These are phyloP conservation scores for Chiloscyllium plagiosum DNA, from an alignment of 2,113 vertebrate genomes.

Conservation along the genomic window DNA sequence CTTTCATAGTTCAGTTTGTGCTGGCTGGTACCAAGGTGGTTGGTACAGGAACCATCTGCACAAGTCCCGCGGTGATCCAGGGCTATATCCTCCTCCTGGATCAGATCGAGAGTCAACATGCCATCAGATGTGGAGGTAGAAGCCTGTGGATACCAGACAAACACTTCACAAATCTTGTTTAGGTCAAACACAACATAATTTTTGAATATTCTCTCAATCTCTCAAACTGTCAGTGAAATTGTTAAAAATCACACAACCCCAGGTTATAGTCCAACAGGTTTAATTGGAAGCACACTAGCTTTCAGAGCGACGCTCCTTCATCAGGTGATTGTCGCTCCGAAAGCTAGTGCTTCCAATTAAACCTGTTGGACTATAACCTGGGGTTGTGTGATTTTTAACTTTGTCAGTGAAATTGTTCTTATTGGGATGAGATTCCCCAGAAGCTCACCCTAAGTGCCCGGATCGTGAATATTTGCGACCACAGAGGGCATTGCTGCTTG, in stretches of 20 bases:
- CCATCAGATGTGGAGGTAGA: slow-evolving; percentile 84
- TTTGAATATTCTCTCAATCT: not conserved
- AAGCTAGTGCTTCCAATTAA: too few relatives aligned
- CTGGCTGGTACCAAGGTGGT: slow-evolving; percentile 50
- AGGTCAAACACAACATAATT: not conserved
- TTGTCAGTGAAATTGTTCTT: not conserved
- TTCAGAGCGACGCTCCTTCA: too few relatives aligned
- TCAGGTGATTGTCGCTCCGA: too few relatives aligned
- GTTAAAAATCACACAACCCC: too few relatives aligned
- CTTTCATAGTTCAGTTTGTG: slow-evolving; percentile 39
- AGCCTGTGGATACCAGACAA: slow-evolving; percentile 56
- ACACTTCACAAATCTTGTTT: not conserved
- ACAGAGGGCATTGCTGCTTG: not conserved
- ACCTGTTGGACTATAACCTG: too few relatives aligned
- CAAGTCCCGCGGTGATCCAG: slow-evolving; percentile 51
- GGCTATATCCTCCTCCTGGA: slow-evolving; percentile 76
- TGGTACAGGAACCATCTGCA: slow-evolving; percentile 63
- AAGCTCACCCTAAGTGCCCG: not conserved
- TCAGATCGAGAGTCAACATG: slow-evolving; percentile 87
- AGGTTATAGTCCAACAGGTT: too few relatives aligned
- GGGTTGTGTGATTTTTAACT: too few relatives aligned
- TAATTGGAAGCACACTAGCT: too few relatives aligned
- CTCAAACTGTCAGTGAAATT: not conserved
- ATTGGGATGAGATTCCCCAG: not conserved
- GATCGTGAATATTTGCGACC: not conserved